Base-by-base conservation (phyloP, 2,888 invertebrate genomes). In the Pyrocoelia pectoralis region DNA sequence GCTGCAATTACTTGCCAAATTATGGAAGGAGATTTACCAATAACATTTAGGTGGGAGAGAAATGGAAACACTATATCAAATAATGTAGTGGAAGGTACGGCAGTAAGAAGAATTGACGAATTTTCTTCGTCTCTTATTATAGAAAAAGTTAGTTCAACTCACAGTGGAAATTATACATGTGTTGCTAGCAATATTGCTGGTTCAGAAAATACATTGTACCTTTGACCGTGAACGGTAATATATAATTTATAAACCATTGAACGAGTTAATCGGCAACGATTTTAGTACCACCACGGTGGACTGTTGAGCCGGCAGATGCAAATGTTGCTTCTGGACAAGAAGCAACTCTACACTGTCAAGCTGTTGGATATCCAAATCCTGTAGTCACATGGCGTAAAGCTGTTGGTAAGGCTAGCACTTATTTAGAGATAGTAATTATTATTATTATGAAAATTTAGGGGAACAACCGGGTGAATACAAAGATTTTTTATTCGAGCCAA, bases 151-250 rank as follows among this genome's bases (percentile, higher is more conserved):
- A 89, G 90, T 58, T 93, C 94, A 24, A 86, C 89, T 54, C 94
- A 95, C 79, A 93, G 91, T 73, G 95, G 96, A 76, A 95, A 94
- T 82, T 94, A 94, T 79, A 94, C 94, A n/a, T 95, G 95, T 81
- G 89, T 93, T 56, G 94, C 94, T n/a, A 89, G 89, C 51, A 95
- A 95, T 82, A 87, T 93, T 17, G 95, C 95, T 10, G 94, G 93
- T 9, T 86, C 87, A 2, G 92, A 92, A 74, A 87, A 66, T 91
- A 90, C 74, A 89, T 91, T 6, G 91, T 93, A 58, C 91, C 92
- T 18, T 84, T 93, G 2, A 92, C 92, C 12, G 93, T 93, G 12
- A 93, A 93, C 81, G 93, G 90, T 90, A 84, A 84, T 77, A 69
- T 52, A 14, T 46, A 2, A 46, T 19, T 48, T n/a, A 9, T 14